Base-by-base conservation (phyloP, 2,888 invertebrate species). In the Metopia argyrocephala region DNA sequence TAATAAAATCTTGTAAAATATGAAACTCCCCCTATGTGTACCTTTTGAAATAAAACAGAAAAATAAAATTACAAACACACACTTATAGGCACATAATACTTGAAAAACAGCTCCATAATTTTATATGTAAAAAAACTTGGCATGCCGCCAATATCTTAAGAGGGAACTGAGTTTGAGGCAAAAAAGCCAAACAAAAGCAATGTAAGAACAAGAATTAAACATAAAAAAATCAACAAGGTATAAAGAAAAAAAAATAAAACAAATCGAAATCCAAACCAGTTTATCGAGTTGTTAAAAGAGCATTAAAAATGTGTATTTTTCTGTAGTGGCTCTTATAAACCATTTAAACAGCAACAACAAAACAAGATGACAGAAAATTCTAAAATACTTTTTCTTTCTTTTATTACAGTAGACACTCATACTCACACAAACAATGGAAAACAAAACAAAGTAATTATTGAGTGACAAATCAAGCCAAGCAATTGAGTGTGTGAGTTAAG, bases 221-320 rank as follows among this genome's bases (percentile, higher is more conserved):
- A 71, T 27, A 27, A 59, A 21, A 65, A 59, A 18, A 38, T 4
- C 54, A 75, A 65, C 6, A 15, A 25, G 3, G 25, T n/a, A n/a
- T n/a, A n/a, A n/a, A n/a, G n/a, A n/a, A n/a, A n/a, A n/a, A n/a
- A n/a, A n/a, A n/a, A 25, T 27, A 27, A 56, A 6, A 56, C 28
- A 38, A 38, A 38, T 38, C 38, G 38, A 78, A 70, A 57, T 61
- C 28, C 73, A 85, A 87, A 87, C 87, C 87, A 85, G 87, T 87
- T 87, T 80, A 85, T 83, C 87, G 86, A 86, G 86, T 87, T 86
- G 83, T 84, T 85, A 83, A 66, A 68, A 83, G 20, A 50, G 38
- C 48, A 45, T 65, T 52, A 65, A 52, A 64, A 38, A 12, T 12
- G 9, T 38, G 38, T 38, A 12, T 38, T 38, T 38, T 38, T 12